Conservation (phyloP, 2,888 invertebrate species). For the Stratiomys singularior region DNA sequence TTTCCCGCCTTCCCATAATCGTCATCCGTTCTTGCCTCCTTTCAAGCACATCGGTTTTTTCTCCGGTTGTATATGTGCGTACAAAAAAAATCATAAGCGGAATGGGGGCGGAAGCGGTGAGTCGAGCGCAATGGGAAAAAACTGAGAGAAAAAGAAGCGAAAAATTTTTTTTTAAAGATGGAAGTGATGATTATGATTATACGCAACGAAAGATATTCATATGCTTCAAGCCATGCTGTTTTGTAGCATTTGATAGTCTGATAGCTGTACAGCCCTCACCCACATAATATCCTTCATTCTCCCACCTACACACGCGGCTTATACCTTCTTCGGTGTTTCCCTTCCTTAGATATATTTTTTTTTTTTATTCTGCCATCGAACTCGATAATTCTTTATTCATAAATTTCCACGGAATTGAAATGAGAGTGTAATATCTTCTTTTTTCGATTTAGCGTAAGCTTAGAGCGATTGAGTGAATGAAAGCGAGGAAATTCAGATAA, state of each 20-base stretch:
- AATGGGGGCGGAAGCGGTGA: not conserved
- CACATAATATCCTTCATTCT: not conserved
- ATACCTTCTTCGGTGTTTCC: too few relatives aligned
- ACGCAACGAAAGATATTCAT: constrained; percentile 3
- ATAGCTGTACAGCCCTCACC: not conserved
- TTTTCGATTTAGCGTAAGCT: not conserved
- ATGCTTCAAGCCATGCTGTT: not conserved
- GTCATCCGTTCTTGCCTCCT: too few relatives aligned
- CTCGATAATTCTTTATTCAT: not conserved
- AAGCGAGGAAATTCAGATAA: too few relatives aligned
- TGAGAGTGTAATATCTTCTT: not conserved
- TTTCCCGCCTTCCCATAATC: too few relatives aligned
- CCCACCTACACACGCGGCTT: too few relatives aligned
- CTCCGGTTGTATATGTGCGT: not conserved
- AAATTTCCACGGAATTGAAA: not conserved
- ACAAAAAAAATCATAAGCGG: not conserved
- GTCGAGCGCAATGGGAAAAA: not conserved
- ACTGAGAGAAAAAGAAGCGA: not conserved
- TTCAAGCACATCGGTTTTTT: not conserved
- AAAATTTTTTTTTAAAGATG: not conserved
- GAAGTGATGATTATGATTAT: not conserved
- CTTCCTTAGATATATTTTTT: too few relatives aligned
- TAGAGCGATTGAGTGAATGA: too few relatives aligned
- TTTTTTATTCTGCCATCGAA: not conserved
- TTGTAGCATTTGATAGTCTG: not conserved